Conservation (phyloP, 1,140 invertebrate species). For the Contarinia nasturtii region DNA sequence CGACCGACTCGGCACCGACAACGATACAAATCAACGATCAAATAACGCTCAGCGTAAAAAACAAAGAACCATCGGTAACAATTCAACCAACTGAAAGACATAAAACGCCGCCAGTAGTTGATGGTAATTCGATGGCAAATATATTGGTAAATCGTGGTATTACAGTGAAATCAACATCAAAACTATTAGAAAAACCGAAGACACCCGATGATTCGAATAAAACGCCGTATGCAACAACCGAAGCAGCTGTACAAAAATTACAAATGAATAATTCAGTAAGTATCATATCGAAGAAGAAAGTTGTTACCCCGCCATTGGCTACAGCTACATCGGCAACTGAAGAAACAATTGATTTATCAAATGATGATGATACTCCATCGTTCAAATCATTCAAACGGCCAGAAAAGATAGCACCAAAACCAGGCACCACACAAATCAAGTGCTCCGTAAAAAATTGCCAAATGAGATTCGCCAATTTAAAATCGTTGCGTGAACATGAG, state of each 20-base stretch:
- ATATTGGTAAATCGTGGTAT: constrained; percentile 54
- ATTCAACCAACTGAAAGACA: constrained; percentile 24
- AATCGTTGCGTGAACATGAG: neutral
- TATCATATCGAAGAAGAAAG: constrained; percentile 31
- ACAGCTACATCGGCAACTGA: too few species aligned
- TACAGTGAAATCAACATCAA: constrained; percentile 34
- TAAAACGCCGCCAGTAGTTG: constrained; percentile 44
- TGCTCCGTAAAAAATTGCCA: constrained; percentile 1
- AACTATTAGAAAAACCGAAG: constrained; percentile 29
- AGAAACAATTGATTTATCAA: constrained; percentile 1
- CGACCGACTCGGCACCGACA: constrained; percentile 15
- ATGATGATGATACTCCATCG: neutral
- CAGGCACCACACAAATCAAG: constrained; percentile 21
- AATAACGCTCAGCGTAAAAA: constrained; percentile 42
- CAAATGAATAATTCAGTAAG: constrained; percentile 54
- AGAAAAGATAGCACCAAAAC: constrained; percentile 5
- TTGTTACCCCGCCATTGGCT: neutral
- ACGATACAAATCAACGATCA: constrained; percentile 23
- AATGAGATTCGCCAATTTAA: neutral
- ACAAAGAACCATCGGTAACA: constrained; percentile 10
- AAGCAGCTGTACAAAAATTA: constrained; percentile 23
- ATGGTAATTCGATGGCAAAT: constrained; percentile 26
- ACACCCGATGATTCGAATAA: constrained; percentile 22
- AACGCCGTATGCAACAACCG: neutral
- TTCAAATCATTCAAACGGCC: neutral